Evolutionary conservation across 2,888 invertebrate species (phyloP).

Genomic region (Hydriomena furcata): DNA sequence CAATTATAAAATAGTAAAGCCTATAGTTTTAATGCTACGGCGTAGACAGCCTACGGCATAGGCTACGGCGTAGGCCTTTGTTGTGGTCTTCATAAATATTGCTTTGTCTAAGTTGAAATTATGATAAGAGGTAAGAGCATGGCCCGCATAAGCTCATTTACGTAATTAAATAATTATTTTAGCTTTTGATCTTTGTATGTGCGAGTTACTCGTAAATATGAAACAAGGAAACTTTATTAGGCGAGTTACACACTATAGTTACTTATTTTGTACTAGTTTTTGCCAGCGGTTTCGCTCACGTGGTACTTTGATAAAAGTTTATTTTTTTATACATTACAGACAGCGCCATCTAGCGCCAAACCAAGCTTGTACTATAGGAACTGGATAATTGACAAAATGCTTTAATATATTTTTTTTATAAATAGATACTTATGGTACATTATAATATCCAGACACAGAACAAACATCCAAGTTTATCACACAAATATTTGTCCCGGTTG

Average conservation of each 20-base stretch:
- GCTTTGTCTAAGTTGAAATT: not conserved
- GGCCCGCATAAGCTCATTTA: not conserved
- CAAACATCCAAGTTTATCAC: no score
- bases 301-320: no score
- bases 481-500: no score
- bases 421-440: no score
- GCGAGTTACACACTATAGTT: no score
- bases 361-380: no score
- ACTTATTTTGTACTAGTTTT: constrained; percentile 7
- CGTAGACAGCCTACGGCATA: constrained; percentile 9
- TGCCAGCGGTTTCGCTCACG: no score
- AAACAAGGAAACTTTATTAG: not conserved
- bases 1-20: not conserved
- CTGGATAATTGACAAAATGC: no score
- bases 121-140: not conserved
- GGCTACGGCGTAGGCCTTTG: constrained; percentile 12
- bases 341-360: no score
- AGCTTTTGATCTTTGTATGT: not conserved
- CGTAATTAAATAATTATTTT: not conserved
- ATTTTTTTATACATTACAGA: no score
- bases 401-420: no score
- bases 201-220: not conserved
- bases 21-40: constrained; percentile 8
- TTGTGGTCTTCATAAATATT: not conserved
- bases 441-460: no score